Evolutionary conservation across 2,888 invertebrate species (phyloP).

Genomic region (Rhimphoctona megacephalus): DNA sequence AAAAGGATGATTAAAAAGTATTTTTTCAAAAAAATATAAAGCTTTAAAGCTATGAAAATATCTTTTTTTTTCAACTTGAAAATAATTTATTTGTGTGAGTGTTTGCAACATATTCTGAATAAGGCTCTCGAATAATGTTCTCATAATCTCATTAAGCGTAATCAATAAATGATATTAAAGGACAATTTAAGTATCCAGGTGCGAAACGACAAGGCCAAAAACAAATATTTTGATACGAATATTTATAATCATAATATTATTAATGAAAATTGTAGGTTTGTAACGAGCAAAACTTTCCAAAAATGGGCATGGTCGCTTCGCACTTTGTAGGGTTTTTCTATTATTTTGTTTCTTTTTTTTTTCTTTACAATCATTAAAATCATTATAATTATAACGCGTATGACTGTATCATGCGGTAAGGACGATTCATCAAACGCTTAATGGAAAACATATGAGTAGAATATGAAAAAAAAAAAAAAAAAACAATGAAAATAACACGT

Average conservation of each 20-base stretch:
- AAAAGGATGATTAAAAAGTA: not conserved
- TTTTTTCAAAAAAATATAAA: not conserved
- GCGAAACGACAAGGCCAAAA: constrained; percentile 46
- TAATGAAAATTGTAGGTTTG: not conserved
- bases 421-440: constrained; percentile 61
- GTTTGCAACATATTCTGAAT: constrained; percentile 25
- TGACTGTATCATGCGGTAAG: constrained; percentile 49
- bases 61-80: not conserved
- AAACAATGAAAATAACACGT: constrained; percentile 45
- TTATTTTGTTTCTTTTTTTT: constrained; percentile 19
- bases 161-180: constrained; percentile 64
- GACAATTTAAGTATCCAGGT: constrained; percentile 33
- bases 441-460: constrained; percentile 44
- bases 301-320: constrained; percentile 51
- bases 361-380: constrained; percentile 32
- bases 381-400: constrained; percentile 50
- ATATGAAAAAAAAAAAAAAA: constrained; percentile 39
- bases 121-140: constrained; percentile 76
- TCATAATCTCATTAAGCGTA: constrained; percentile 67
- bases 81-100: constrained; percentile 18
- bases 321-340: constrained; percentile 40
- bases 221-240: constrained; percentile 30
- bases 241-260: constrained; percentile 44
- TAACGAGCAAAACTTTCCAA: constrained; percentile 29
- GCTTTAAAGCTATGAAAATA: too few relatives aligned